Base-by-base conservation (phyloP, 2,888 invertebrate species). In the Coremacera marginata region DNA sequence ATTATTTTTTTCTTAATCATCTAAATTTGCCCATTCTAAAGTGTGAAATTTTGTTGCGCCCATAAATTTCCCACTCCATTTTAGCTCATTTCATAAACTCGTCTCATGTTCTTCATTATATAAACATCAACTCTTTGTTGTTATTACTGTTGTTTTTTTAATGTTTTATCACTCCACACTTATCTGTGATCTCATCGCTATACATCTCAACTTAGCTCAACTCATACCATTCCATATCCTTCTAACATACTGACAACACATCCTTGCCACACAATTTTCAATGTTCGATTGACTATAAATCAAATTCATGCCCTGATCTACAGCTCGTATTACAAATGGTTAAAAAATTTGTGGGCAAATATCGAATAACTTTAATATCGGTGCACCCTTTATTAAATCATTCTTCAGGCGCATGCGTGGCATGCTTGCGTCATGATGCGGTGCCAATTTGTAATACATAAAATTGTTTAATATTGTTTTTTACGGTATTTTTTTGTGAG, bases 321-420 rank as follows among this genome's bases (percentile, higher is more conserved):
- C 8, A 44, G 72, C 72, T 72, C 72, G 22, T 62, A 25, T 72
- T 72, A 72, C 71, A 80, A 77, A 79, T 78, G 75, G 78, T 22
- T 65, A 49, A 51, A 52, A 44, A 79, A 34, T 44, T 80, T 81
- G 79, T 81, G 77, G 76, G 77, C 81, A 80, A 78, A 80, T 79
- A 80, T 78, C 75, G 72, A 75, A 78, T 76, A 73, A 72, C 72
- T 34, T 22, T 27, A 5, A 16, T 8, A n/a, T n/a, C 14, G 52
- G 71, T 49, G 63, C 74, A 79, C 78, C 76, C 77, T 79, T 81
- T 76, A 27, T 52, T 70, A 75, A 76, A 73, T 73, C 70, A 52
- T 75, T 78, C 68, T 62, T 22, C 37, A 27, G 76, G 71, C 72
- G 72, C 65, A 62, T 79, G 81, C 52, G 44, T 60, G 57, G 71